These are phyloP conservation scores for Lepidothrix coronata DNA, from an alignment of 2,113 vertebrate species.

Conservation along the genomic window DNA sequence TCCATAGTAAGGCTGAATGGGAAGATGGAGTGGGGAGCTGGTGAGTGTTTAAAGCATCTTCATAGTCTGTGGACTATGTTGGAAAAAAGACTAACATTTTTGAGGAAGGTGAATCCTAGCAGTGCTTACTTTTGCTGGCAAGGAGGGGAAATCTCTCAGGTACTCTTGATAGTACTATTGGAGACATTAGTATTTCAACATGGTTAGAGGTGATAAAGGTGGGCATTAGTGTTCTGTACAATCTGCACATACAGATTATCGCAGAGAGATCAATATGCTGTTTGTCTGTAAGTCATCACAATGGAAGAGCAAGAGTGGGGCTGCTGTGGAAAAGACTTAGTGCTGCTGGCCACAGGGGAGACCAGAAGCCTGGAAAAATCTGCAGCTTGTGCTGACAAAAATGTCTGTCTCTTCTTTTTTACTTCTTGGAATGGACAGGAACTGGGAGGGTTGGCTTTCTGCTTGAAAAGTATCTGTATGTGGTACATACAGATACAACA, in stretches of 20 bases:
- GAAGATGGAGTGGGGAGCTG: neutral
- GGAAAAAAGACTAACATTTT: neutral
- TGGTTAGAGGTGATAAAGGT: neutral
- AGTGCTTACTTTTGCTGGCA: neutral
- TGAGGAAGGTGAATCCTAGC: neutral
- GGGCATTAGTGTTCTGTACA: neutral
- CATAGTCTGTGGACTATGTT: neutral
- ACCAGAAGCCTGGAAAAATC: neutral
- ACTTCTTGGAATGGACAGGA: neutral
- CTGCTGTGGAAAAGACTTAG: neutral
- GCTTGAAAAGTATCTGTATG: neutral
- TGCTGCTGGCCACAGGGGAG: neutral
- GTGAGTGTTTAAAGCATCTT: neutral
- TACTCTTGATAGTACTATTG: neutral
- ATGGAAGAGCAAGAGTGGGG: neutral
- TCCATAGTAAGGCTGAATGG: neutral
- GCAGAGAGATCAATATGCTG: neutral
- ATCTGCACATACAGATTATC: accelerated
- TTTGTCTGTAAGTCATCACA: neutral
- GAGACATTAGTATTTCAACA: neutral
- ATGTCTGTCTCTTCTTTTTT: neutral
- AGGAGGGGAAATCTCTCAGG: neutral
- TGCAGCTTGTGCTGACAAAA: neutral
- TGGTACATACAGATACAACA: neutral
- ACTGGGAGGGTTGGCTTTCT: neutral